Percentiles rank a stretch among this genome's conserved stretches.
These are phyloP conservation scores for Novumbra hubbsi DNA, from an alignment of 2,797 vertebrate genomes.

Conservation along the genomic window DNA sequence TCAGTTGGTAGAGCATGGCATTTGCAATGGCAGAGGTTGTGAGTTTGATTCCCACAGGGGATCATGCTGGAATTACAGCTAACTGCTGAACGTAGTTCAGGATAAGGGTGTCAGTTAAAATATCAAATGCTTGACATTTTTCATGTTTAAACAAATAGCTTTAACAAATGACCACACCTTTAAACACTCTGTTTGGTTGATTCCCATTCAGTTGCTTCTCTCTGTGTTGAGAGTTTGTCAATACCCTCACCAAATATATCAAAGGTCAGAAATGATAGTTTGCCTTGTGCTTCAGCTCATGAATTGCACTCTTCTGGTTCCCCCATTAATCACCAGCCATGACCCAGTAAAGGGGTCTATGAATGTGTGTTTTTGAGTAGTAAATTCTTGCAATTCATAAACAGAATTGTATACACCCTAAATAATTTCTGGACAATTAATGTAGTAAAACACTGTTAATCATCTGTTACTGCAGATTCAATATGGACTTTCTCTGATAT, in stretches of 20 bases:
- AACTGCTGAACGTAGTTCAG: too few relatives aligned
- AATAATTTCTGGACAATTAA: too few relatives aligned
- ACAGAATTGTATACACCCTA: too few relatives aligned
- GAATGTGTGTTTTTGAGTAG: background rate
- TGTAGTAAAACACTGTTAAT: too few relatives aligned
- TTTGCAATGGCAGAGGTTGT: too few relatives aligned
- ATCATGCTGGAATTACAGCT: too few relatives aligned
- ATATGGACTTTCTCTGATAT: too few relatives aligned
- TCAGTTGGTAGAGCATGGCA: too few relatives aligned
- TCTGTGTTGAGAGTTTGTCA: background rate
- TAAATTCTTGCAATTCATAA: too few relatives aligned
- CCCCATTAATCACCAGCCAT: constrained; percentile 45
- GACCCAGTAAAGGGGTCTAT: constrained; percentile 16
- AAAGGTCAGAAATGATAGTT: constrained; percentile 46
- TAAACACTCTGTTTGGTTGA: background rate
- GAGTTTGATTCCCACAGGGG: too few relatives aligned
- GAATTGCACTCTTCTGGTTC: constrained; percentile 46
- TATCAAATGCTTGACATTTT: background rate
- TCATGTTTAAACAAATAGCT: background rate
- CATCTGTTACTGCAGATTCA: too few relatives aligned
- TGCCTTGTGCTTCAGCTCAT: constrained; percentile 38
- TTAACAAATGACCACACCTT: background rate
- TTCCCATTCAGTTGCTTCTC: background rate
- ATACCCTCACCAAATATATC: constrained; percentile 16
- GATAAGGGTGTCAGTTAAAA: too few relatives aligned